Percentiles rank a stretch among this genome's conserved stretches.
phyloP scores from a whole-genome alignment of 2,888 invertebrate genomes.

The Drosophila leonis region DNA sequence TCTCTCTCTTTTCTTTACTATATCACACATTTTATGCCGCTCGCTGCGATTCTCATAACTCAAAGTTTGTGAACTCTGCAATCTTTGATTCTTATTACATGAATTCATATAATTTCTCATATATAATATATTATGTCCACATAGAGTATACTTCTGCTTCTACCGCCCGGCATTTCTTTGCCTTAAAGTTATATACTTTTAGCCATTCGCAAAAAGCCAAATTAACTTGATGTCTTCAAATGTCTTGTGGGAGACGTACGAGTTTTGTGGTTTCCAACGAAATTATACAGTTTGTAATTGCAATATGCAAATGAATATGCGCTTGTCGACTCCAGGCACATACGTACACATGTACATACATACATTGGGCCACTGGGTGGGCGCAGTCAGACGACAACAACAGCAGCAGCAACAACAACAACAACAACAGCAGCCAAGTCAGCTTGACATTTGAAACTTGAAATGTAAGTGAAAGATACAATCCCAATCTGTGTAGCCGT shows the following conservation, averaged over 20 bases:
- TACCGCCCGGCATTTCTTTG: not conserved
- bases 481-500: conserved; percentile 77
- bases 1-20: not conserved
- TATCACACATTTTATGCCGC: not conserved
- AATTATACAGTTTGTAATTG: conserved; percentile 65
- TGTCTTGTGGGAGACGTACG: conserved; percentile 24
- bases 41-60: not conserved
- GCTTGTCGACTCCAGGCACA: conserved; percentile 21
- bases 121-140: not conserved
- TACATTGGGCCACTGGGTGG: conserved; percentile 38
- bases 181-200: conserved; percentile 21
- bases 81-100: not conserved
- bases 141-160: not conserved
- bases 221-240: conserved; percentile 32
- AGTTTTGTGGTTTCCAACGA: conserved; percentile 36
- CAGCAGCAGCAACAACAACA: conserved; percentile 8
- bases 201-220: conserved; percentile 19
- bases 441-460: conserved; percentile 82
- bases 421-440: conserved; percentile 19
- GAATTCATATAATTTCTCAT: not conserved
- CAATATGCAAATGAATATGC: conserved; percentile 73
- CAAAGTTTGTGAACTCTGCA: not conserved
- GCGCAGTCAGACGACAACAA: conserved; percentile 44
- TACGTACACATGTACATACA: conserved; percentile 10
- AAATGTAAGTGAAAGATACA: conserved; percentile 84